Base-by-base conservation (phyloP, 1,140 invertebrate genomes). In the Drosophila gunungcola region DNA sequence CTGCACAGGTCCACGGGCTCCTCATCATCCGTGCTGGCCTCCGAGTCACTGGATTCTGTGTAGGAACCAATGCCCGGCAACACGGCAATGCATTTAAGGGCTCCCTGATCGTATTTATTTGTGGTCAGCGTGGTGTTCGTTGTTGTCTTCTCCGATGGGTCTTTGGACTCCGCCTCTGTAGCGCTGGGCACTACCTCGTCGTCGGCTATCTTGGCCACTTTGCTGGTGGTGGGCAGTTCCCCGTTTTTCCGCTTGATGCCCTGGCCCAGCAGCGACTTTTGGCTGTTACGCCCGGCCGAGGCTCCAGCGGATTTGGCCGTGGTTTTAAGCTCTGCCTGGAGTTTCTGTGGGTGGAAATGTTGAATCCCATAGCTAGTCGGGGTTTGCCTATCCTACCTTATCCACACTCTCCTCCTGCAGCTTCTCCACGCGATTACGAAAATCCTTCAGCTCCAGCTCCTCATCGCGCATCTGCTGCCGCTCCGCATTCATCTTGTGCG, bases 401-500 rank as follows among this genome's bases (percentile, higher is more conserved):
- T 96, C 95, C 45, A 96, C 92, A 48, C 94, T 94, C 91, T 96
- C 95, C 92, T 97, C 96, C 61, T 97, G 95, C 6, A 97, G 90
- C 62, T 94, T 95, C n/a, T 96, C 96, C 7, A 97, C 96, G 39
- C 94, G 88, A 82, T 94, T 96, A 92, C 97, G 95, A 92, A 97
- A 98, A 89, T 97, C 97, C 74, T 95, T 94, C 80, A 98, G 95
- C 91, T 97, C 96, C 73, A 95, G 93, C 79, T 95, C 95, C 90
- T 98, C 97, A 89, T 98, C 97, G 38, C 95, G 91, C 83, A 95
- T 94, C 64, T 97, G 97, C 90, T 96, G 95, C 61, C 95, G 94
- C 73, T 98, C 97, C 39, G 96, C 96, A 64, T 96, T 96, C 38
- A 97, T 94, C 93, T 97, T 98, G 16, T 95, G 96, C 70, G 95